These are phyloP conservation scores for Epistrophe grossulariae DNA, from an alignment of 2,888 invertebrate species.

Conservation along the genomic window DNA sequence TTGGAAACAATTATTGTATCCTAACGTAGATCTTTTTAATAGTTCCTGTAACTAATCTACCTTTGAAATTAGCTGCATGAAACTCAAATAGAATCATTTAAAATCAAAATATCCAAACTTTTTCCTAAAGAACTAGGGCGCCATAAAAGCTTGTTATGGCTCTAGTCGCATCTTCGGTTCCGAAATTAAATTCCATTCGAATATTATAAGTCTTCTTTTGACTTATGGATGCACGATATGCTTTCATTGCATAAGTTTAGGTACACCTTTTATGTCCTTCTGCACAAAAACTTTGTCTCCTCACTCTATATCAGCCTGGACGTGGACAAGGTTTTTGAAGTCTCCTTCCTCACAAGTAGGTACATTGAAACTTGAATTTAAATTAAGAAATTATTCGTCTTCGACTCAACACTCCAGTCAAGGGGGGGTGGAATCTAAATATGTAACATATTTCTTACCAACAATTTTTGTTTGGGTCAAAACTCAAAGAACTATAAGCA, in stretches of 20 bases:
- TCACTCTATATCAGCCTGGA: neutral
- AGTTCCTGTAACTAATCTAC: too few species aligned
- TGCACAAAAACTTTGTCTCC: constrained; percentile 25
- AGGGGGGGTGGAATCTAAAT: neutral
- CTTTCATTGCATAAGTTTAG: neutral
- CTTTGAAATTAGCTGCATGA: too few species aligned
- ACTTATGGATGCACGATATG: constrained; percentile 24
- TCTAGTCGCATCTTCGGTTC: neutral
- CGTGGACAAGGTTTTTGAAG: neutral
- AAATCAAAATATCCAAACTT: too few species aligned
- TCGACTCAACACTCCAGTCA: neutral
- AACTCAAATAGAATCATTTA: too few species aligned
- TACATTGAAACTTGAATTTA: constrained; percentile 35
- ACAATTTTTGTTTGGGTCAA: constrained; percentile 13
- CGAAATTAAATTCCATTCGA: neutral
- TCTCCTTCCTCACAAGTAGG: neutral
- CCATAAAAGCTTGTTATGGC: neutral
- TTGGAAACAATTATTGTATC: too few species aligned
- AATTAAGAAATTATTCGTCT: constrained; percentile 56
- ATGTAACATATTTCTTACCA: constrained; percentile 34
- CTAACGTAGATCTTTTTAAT: too few species aligned
- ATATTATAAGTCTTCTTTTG: neutral
- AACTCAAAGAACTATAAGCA: constrained; percentile 27
- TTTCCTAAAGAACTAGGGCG: too few species aligned
- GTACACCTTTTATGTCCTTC: neutral